These are phyloP conservation scores for Drosophila insularis DNA, from an alignment of 1,140 invertebrate genomes.

Conservation along the genomic window DNA sequence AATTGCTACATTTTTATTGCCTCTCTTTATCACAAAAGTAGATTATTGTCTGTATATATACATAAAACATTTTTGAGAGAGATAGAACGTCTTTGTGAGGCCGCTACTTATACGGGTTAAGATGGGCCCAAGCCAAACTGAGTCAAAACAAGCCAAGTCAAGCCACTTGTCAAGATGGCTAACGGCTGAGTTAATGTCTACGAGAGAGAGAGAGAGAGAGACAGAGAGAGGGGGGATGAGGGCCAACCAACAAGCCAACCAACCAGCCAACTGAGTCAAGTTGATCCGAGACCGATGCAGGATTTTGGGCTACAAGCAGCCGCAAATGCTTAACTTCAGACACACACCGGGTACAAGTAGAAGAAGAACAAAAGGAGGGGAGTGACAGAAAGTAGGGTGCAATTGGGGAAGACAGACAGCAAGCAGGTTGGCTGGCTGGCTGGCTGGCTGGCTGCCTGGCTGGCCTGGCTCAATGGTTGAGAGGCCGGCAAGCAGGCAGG, in stretches of 20 bases:
- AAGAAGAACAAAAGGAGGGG: not conserved
- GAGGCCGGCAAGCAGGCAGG: too few relatives aligned
- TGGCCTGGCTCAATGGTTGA: conserved; percentile 1
- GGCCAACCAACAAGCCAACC: conserved; percentile 31
- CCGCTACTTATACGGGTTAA: conserved; percentile 45
- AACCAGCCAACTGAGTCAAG: conserved; percentile 39
- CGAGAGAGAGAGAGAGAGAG: conserved; percentile 20
- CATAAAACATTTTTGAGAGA: not conserved
- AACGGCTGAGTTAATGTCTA: conserved; percentile 62
- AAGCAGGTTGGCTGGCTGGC: conserved; percentile 20
- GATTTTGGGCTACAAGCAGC: conserved; percentile 78
- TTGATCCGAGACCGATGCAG: conserved; percentile 47
- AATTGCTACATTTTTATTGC: too few relatives aligned
- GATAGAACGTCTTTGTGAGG: not conserved
- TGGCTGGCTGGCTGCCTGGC: not conserved
- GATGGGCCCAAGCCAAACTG: conserved; percentile 32
- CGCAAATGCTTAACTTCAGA: conserved; percentile 80
- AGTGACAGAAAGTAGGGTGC: not conserved
- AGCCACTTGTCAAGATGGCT: conserved; percentile 78
- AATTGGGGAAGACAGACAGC: conserved; percentile 12
- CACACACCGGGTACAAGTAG: conserved; percentile 34
- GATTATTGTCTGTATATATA: too few relatives aligned
- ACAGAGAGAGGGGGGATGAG: not conserved
- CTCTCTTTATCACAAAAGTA: too few relatives aligned
- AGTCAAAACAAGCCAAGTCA: conserved; percentile 37